Conservation (phyloP, 2,888 invertebrate species). For the Dorcus hopei region DNA sequence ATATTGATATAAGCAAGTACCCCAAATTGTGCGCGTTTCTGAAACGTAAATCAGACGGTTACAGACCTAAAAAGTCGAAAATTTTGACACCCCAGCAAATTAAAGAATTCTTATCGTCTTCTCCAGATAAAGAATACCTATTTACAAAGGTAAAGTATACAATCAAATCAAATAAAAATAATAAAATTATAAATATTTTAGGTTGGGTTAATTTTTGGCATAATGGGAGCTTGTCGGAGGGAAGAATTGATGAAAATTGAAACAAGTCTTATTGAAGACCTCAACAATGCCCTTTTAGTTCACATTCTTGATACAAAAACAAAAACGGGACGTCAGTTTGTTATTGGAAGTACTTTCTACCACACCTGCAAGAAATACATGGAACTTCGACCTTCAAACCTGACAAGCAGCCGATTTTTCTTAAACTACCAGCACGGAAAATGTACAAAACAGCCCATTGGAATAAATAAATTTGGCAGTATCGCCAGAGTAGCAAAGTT, state of each 20-base stretch:
- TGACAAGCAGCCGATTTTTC: slow-evolving; percentile 11
- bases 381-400: slow-evolving; percentile 15
- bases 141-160: neutral
- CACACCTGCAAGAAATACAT: slow-evolving; percentile 23
- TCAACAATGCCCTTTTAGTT: too few relatives aligned
- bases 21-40: too few relatives aligned
- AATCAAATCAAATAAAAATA: neutral
- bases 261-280: too few relatives aligned
- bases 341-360: slow-evolving; percentile 18
- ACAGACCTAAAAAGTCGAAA: too few relatives aligned
- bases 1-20: too few relatives aligned
- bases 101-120: too few relatives aligned
- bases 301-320: slow-evolving; percentile 6
- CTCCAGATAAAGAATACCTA: neutral
- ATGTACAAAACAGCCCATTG: slow-evolving; percentile 16
- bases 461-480: slow-evolving; percentile 17
- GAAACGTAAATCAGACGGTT: too few relatives aligned
- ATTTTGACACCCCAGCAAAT: too few relatives aligned
- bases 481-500: slow-evolving; percentile 17
- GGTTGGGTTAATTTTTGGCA: slow-evolving; percentile 10
- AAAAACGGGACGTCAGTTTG: slow-evolving; percentile 18
- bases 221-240: slow-evolving; percentile 5
- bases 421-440: slow-evolving; percentile 20
- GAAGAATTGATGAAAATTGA: slow-evolving; percentile 5
- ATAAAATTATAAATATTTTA: slow-evolving; percentile 4